These are phyloP conservation scores for Plusia festucae DNA, from an alignment of 2,888 invertebrate genomes.

Conservation along the genomic window DNA sequence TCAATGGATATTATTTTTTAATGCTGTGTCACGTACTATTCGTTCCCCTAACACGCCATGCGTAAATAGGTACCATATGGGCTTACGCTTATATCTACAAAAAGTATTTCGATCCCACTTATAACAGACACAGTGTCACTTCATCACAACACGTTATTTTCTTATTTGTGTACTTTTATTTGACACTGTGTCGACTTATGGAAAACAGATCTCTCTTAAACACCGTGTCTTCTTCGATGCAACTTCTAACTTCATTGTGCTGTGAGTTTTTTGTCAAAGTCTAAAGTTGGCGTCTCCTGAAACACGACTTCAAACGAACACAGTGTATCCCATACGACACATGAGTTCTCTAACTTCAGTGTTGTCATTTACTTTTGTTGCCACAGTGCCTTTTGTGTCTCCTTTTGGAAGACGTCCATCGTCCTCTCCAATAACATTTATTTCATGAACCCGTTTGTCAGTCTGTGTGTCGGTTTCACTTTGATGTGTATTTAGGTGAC, in stretches of 20 bases:
- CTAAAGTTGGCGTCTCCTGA: no score
- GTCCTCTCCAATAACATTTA: conserved; percentile 52
- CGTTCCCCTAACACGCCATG: conserved; percentile 57
- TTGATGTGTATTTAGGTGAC: conserved; percentile 72
- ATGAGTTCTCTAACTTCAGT: not conserved
- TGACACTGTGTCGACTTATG: conserved; percentile 32
- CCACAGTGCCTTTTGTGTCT: conserved; percentile 40
- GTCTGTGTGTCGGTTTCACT: conserved; percentile 65
- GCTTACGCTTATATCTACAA: conserved; percentile 35
- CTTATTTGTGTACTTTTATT: conserved; percentile 38
- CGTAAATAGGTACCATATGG: conserved; percentile 56
- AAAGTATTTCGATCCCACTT: conserved; percentile 23
- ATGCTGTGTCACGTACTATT: conserved; percentile 64
- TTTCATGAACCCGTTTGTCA: conserved; percentile 59
- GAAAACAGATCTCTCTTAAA: conserved; percentile 24
- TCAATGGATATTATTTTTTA: conserved; percentile 61
- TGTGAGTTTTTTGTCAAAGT: not conserved
- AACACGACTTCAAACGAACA: conserved; percentile 1
- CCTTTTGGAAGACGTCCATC: conserved; percentile 49
- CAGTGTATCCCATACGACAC: not conserved
- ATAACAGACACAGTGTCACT: conserved; percentile 27
- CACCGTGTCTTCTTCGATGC: not conserved
- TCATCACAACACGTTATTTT: conserved; percentile 32
- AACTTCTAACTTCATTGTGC: not conserved
- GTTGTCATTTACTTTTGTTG: conserved; percentile 9